Percentiles rank a stretch among this genome's conserved stretches.
phyloP scores from a whole-genome alignment of 2,113 vertebrate species.

The Daphoenositta chrysoptera region DNA sequence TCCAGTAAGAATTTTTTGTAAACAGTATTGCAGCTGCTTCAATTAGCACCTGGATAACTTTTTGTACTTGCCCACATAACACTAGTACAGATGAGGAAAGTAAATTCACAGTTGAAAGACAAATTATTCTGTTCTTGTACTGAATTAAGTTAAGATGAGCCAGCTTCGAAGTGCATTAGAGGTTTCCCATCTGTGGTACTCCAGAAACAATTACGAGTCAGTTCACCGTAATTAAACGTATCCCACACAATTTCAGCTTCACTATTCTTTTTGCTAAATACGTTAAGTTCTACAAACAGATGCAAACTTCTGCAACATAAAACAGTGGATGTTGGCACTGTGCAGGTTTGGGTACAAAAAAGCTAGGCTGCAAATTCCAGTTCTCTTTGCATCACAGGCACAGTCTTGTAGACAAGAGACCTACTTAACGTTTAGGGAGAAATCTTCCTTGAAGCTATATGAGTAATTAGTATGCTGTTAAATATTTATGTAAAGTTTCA shows the following conservation, averaged over 20 bases:
- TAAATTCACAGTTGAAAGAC: background rate
- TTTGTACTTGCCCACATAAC: background rate
- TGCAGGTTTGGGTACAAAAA: background rate
- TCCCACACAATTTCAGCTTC: background rate
- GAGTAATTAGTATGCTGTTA: conserved; percentile 44
- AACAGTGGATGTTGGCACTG: background rate
- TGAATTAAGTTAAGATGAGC: background rate
- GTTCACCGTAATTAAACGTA: background rate
- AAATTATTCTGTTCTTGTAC: background rate
- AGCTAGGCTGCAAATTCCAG: conserved; percentile 8
- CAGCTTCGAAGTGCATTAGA: background rate
- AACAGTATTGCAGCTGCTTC: background rate
- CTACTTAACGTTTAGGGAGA: background rate
- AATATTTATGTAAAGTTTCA: conserved; percentile 48
- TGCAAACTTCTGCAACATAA: background rate
- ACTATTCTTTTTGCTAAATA: conserved; percentile 23
- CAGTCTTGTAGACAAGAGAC: conserved; percentile 15
- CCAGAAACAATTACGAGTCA: conserved; percentile 28
- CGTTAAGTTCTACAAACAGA: background rate
- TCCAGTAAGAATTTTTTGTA: background rate
- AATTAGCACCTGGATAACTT: background rate
- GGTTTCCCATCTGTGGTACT: background rate
- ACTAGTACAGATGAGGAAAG: background rate
- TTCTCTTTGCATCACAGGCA: conserved; percentile 14
- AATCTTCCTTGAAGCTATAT: conserved; percentile 9